Base-by-base conservation (phyloP, 2,888 invertebrate species). In the Cosmia pyralina region DNA sequence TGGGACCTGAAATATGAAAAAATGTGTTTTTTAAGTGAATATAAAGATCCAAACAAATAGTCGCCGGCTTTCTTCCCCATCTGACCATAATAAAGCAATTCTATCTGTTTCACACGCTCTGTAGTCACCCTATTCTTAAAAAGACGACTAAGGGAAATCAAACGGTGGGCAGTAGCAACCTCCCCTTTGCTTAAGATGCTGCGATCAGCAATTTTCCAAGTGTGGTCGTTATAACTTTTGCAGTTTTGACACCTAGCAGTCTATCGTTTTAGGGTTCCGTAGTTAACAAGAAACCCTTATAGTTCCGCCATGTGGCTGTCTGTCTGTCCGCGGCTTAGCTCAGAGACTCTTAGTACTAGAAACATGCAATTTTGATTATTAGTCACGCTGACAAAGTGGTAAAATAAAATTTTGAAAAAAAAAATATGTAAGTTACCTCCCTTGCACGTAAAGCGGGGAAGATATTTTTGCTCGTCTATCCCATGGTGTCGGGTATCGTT, bases 121-220 rank as follows among this genome's bases (percentile, higher is more conserved):
- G 28, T 44, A 34, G 58, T 7, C 50, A 59, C 69, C 69, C 69
- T 59, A 69, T 59, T 59, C 17, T n/a, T n/a, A 71, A n/a, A 58
- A 50, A 58, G 48, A 15, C 13, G 41, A 34, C 41, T 28, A 17
- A 50, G 17, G 28, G n/a, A 50, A 69, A 72, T 69, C 17, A 50
- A 58, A 69, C 19, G 41, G n/a, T 50, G 13, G 28, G 0, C 28
- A 50, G 50, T 28, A 38, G 68, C 34, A 22, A 67, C 44, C 58
- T 69, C 50, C 69, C 58, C 57, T 50, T 41, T 57, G 17, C 28
- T 28, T 6, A 15, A 50, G 58, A 69, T 69, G 57, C 13, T 11
- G 41, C 2, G 1, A 22, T 58, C 58, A 69, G 13, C 71, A 22
- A 10, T 59, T 71, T 68, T 71, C 5, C 8, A 13, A 50, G 10